Percentiles rank a stretch among this genome's conserved stretches.
phyloP scores from a whole-genome alignment of 2,888 invertebrate genomes.

The Venustoraphidia nigricollis region DNA sequence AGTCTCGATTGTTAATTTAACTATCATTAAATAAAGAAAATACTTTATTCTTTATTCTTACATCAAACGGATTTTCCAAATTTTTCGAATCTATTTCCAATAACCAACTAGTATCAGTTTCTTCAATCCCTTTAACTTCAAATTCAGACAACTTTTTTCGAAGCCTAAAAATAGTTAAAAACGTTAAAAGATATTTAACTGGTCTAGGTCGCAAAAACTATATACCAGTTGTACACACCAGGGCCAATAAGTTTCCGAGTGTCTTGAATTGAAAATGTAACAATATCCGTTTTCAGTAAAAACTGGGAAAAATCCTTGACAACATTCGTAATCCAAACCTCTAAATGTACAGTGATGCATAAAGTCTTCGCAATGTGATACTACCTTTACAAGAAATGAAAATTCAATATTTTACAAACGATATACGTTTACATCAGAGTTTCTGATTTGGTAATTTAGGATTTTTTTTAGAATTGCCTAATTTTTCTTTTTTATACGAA shows the following conservation, averaged over 20 bases:
- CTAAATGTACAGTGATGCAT: conserved; percentile 51
- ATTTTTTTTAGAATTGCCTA: no score
- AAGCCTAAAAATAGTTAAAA: conserved; percentile 24
- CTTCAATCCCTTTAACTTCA: conserved; percentile 40
- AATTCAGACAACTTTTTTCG: conserved; percentile 27
- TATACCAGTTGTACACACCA: conserved; percentile 27
- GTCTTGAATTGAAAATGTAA: conserved; percentile 51
- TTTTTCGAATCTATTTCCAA: conserved; percentile 34
- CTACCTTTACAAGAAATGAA: conserved; percentile 27
- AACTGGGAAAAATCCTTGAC: conserved; percentile 47
- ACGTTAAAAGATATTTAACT: background rate
- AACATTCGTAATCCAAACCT: conserved; percentile 47
- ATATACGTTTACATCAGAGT: conserved; percentile 7
- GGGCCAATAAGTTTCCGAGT: conserved; percentile 38
- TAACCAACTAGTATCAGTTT: conserved; percentile 51
- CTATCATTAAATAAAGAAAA: no score
- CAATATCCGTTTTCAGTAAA: conserved; percentile 64
- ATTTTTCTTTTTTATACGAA: no score
- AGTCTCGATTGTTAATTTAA: no score
- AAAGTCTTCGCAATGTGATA: conserved; percentile 41
- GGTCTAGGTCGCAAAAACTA: background rate
- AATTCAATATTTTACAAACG: background rate
- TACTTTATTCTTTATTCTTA: background rate
- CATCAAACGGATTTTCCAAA: background rate
- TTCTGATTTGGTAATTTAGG: conserved; percentile 15